Evolutionary conservation across 1,140 invertebrate genomes (phyloP).

Genomic region (Archegozetes longisetosus): DNA sequence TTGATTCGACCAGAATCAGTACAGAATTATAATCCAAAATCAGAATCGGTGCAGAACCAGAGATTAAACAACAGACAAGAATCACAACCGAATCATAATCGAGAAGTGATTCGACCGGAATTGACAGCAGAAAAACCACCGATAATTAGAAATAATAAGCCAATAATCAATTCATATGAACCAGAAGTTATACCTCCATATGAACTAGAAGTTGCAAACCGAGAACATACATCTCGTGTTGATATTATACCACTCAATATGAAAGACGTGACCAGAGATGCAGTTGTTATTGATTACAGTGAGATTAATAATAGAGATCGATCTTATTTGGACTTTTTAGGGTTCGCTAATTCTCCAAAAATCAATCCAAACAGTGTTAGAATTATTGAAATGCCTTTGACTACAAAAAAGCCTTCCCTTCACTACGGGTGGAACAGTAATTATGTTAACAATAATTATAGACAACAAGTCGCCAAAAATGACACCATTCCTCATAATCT

Average conservation of each 20-base stretch:
- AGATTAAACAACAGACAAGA: too few species aligned
- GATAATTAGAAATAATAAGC: too few species aligned
- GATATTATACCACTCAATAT: not conserved
- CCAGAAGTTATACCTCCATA: not conserved
- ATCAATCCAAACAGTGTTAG: not conserved
- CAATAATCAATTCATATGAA: too few species aligned
- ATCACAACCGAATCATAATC: too few species aligned
- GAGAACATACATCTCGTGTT: too few species aligned
- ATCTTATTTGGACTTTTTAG: not conserved
- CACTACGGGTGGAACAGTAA: too few species aligned
- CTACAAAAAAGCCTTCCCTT: too few species aligned
- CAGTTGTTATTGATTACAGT: not conserved
- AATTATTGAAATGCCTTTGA: not conserved
- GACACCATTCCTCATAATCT: not conserved
- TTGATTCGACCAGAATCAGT: not conserved
- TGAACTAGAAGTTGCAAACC: not conserved
- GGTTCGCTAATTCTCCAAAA: not conserved
- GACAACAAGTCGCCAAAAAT: too few species aligned
- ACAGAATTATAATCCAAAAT: not conserved
- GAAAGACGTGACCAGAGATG: not conserved
- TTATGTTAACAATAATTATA: too few species aligned
- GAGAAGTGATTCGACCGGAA: too few species aligned
- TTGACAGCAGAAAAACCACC: too few species aligned
- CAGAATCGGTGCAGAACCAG: too few species aligned
- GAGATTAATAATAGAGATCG: not conserved